Percentiles rank a stretch among this genome's conserved stretches.
Conservation (phyloP, 2,888 invertebrate species). For the Sympetrum striolatum region DNA sequence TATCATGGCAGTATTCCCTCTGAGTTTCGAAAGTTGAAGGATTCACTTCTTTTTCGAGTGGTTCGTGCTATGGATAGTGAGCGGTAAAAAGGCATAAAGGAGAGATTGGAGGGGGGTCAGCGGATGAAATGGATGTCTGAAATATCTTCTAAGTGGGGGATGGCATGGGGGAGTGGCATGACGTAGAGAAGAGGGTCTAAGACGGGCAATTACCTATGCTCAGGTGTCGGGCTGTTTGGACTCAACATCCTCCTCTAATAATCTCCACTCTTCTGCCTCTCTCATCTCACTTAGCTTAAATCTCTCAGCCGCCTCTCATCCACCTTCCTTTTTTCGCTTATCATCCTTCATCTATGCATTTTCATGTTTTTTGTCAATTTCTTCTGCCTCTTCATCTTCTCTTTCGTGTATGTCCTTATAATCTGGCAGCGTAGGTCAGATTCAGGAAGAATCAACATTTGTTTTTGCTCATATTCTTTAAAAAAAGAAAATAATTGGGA, state of each 20-base stretch:
- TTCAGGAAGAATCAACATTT: no score
- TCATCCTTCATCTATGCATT: slow-evolving; percentile 16
- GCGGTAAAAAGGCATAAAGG: not conserved
- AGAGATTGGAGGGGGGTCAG: not conserved
- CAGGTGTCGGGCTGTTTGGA: slow-evolving; percentile 31
- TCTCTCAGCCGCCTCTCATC: not conserved
- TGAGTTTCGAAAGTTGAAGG: not conserved
- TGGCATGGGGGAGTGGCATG: not conserved
- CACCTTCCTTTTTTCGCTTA: not conserved
- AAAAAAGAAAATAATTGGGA: no score
- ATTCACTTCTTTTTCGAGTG: not conserved
- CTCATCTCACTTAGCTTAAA: not conserved
- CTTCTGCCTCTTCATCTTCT: not conserved
- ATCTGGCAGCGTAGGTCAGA: no score
- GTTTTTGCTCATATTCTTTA: no score
- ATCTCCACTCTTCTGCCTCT: not conserved
- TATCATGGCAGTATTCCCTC: not conserved
- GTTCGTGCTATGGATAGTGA: not conserved
- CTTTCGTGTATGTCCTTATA: not conserved
- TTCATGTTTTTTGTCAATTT: not conserved
- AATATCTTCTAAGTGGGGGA: not conserved
- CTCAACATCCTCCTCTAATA: not conserved
- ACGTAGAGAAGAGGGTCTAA: not conserved
- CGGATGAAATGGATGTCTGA: not conserved
- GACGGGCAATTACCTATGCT: slow-evolving; percentile 16